Percentiles rank a stretch among this genome's conserved stretches.
These are phyloP conservation scores for Lamellibrachia luymesi DNA, from an alignment of 1,140 invertebrate genomes.

Conservation along the genomic window DNA sequence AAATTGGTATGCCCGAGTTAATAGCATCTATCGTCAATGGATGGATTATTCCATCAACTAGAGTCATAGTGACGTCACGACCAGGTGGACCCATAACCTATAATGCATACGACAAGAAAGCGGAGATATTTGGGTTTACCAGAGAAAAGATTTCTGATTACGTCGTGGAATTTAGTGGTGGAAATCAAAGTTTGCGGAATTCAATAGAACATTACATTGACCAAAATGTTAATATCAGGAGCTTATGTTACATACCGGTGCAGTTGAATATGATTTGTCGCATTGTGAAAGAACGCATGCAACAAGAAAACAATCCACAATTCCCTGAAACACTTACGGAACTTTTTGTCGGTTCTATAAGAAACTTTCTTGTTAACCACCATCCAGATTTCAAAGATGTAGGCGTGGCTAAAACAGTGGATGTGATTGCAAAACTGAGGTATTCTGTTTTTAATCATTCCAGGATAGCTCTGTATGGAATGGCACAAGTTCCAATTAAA, in stretches of 20 bases:
- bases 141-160: background rate
- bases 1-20: background rate
- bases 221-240: background rate
- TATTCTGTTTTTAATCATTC: background rate
- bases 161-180: background rate
- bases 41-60: background rate
- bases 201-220: background rate
- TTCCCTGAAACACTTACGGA: background rate
- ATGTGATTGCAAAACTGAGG: background rate
- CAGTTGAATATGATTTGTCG: background rate
- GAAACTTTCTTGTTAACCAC: background rate
- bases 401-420: too few relatives aligned
- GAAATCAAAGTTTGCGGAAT: background rate
- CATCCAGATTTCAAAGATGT: background rate
- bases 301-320: background rate
- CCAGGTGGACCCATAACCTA: background rate
- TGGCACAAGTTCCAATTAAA: background rate
- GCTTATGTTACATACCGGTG: background rate
- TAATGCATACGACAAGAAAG: background rate
- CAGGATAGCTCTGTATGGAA: background rate
- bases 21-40: background rate
- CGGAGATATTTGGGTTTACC: background rate
- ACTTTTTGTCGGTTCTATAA: background rate
- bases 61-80: background rate
- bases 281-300: background rate